These are phyloP conservation scores for Araneus ventricosus DNA, from an alignment of 1,140 invertebrate species.

Conservation along the genomic window DNA sequence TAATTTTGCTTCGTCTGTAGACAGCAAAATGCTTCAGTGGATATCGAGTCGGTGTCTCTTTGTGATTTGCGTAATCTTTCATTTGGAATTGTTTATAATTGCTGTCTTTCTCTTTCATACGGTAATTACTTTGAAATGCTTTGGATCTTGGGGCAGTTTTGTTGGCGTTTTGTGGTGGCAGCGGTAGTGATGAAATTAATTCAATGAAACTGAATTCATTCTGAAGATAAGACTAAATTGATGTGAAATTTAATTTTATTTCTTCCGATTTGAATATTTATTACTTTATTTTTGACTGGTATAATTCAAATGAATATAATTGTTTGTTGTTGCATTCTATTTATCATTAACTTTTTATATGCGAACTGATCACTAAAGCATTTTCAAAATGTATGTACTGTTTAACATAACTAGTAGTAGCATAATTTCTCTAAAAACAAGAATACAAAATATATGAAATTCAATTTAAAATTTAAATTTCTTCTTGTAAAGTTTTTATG, in stretches of 20 bases:
- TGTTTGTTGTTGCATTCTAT: too few species aligned
- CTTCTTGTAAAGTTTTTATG: too few species aligned
- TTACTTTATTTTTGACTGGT: too few species aligned
- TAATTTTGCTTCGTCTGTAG: background rate
- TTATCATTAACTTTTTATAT: too few species aligned
- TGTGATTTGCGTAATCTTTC: background rate
- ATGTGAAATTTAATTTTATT: background rate
- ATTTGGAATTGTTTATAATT: background rate
- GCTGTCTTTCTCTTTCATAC: background rate
- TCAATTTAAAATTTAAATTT: too few species aligned
- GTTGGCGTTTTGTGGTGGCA: background rate
- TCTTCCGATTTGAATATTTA: too few species aligned
- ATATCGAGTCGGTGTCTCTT: conserved; percentile 5
- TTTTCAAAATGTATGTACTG: too few species aligned
- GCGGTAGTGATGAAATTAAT: background rate
- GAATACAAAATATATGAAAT: too few species aligned
- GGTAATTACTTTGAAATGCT: background rate
- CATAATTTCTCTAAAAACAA: too few species aligned
- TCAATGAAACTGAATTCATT: background rate
- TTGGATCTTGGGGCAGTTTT: background rate
- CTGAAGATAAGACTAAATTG: background rate
- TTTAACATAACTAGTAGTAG: too few species aligned
- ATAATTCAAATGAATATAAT: too few species aligned
- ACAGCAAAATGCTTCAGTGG: background rate
- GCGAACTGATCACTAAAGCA: too few species aligned